Base-by-base conservation (phyloP, 1,140 invertebrate genomes). In the Drosophila ohnishii region DNA sequence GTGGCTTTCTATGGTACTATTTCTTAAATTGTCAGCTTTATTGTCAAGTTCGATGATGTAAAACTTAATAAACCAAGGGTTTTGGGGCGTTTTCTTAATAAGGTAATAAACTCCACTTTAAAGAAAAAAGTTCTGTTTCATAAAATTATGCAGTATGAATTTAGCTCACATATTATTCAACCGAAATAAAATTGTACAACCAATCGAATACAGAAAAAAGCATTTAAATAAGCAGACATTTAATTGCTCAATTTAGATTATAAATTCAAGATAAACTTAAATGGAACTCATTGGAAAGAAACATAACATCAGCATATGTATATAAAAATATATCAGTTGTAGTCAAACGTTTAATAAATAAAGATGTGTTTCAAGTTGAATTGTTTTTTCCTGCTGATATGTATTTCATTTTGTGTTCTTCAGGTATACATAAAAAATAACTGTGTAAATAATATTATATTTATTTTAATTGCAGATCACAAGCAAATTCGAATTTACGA, bases 401-500 rank as follows among this genome's bases (percentile, higher is more conserved):
- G 25, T 2, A n/a, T 39, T 25, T 11, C 32, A 6, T 35, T 11
- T 10, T 44, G 9, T 7, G n/a, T 42, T 13, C 39, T 30, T 5
- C n/a, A 58, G 39, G 56, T 58, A 42, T 10, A 19, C 40, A 42
- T 28, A 0, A 28, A 28, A 28, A 6, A 28, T 28, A 28, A 0
- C 4, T 5, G 3, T 3, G n/a, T n/a, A n/a, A n/a, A n/a, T n/a
- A n/a, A n/a, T 25, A 25, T 25, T 5, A 25, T 25, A 25, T 25
- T 5, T 25, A 25, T 25, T 25, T 25, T 25, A 25, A 0, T 25
- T 25, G 25, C 25, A 25, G 25, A 25, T 32, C 30, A 32, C 16
- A 19, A 19, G 40, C 44, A 39, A 35, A 9, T 65, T 45, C 1
- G 63, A 65, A n/a, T 58, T 34, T 19, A 67, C 57, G 2, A 67